Percentiles rank a stretch among this genome's conserved stretches.
Conservation (phyloP, 1,140 invertebrate genomes). For the Proales similis region DNA sequence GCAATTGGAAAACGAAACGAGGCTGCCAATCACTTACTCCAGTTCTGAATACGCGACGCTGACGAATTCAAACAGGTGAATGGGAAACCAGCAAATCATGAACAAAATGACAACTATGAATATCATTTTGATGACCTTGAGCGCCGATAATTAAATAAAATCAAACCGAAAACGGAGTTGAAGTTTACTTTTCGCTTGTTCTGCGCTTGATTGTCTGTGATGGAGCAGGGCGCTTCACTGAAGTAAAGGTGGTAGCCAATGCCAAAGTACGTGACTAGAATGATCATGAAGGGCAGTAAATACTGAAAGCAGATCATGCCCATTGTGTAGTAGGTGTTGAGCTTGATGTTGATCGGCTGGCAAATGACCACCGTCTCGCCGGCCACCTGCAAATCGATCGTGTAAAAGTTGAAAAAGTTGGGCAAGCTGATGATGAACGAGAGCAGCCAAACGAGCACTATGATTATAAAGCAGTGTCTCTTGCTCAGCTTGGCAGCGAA, state of each 20-base stretch:
- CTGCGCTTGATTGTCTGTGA: neutral
- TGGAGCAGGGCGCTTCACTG: neutral
- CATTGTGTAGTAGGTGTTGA: slow-evolving; percentile 17
- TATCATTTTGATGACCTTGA: slow-evolving; percentile 55
- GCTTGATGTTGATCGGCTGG: neutral
- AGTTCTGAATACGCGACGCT: slow-evolving; percentile 14
- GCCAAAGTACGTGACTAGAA: slow-evolving; percentile 7
- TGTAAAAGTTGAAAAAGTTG: slow-evolving; percentile 46
- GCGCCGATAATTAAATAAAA: slow-evolving; percentile 39
- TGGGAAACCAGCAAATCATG: slow-evolving; percentile 54
- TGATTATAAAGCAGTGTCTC: slow-evolving; percentile 62
- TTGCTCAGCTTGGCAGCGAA: slow-evolving; percentile 63
- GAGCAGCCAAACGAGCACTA: slow-evolving; percentile 63
- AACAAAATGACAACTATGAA: slow-evolving; percentile 54
- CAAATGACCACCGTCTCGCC: slow-evolving; percentile 11
- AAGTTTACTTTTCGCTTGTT: slow-evolving; percentile 15
- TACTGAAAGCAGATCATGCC: slow-evolving; percentile 10
- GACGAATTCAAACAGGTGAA: slow-evolving; percentile 47
- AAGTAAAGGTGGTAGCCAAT: slow-evolving; percentile 27
- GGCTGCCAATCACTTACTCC: neutral
- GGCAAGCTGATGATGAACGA: slow-evolving; percentile 59
- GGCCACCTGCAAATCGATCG: neutral
- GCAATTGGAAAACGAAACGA: neutral
- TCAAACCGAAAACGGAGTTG: neutral
- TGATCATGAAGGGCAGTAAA: slow-evolving; percentile 20